Evolutionary conservation across 2,797 vertebrate genomes (phyloP).

Genomic region (Phalloptychus januarius): DNA sequence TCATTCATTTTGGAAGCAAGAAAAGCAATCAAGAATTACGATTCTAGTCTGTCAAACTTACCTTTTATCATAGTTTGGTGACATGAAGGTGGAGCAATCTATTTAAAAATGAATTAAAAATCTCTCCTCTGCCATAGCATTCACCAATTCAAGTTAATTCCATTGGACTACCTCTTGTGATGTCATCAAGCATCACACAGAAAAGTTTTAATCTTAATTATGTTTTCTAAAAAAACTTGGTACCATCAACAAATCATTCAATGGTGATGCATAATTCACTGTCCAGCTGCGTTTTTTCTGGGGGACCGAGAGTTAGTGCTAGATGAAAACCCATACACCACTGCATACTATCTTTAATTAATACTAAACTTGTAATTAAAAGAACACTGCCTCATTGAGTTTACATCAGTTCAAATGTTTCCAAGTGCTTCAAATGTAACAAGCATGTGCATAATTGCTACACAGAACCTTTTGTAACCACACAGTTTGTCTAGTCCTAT

Average conservation of each 20-base stretch:
- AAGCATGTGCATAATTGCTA: neutral
- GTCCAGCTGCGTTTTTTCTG: neutral
- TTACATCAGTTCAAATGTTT: constrained; percentile 5
- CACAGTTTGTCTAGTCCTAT: neutral
- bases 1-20: neutral
- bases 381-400: constrained; percentile 1
- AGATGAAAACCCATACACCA: neutral
- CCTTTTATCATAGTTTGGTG: neutral
- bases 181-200: neutral
- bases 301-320: neutral
- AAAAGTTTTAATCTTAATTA: neutral
- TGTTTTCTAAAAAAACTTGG: neutral
- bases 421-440: neutral
- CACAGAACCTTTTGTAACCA: neutral
- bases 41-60: too few species aligned
- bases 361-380: constrained; percentile 36
- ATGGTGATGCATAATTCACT: neutral
- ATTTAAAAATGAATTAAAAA: neutral
- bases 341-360: neutral
- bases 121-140: neutral
- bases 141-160: neutral
- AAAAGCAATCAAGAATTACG: neutral
- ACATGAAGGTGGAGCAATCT: neutral
- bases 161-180: neutral
- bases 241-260: neutral